These are phyloP conservation scores for Tretioscincus oriximinensis DNA, from an alignment of 2,113 vertebrate genomes.

Conservation along the genomic window DNA sequence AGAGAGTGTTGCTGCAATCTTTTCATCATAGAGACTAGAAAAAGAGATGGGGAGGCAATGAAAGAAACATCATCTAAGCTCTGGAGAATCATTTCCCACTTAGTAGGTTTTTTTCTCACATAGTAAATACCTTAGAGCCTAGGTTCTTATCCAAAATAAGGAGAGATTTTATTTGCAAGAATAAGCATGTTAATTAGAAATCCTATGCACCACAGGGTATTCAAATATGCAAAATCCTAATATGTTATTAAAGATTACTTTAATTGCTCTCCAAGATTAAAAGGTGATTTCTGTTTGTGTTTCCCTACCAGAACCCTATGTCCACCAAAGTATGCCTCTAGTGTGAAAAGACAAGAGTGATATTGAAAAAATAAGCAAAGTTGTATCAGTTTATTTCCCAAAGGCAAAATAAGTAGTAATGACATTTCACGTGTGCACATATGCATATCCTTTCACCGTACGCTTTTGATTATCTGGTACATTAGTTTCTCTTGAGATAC, in stretches of 20 bases:
- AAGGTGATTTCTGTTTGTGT: conserved; percentile 43
- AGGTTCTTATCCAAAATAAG: conserved; percentile 40
- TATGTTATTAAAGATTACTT: conserved; percentile 10
- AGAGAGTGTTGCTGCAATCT: neutral
- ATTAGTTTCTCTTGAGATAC: conserved; percentile 59
- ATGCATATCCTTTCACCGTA: conserved; percentile 54
- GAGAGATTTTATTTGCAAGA: neutral
- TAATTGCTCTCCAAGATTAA: conserved; percentile 41
- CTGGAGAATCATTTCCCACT: neutral
- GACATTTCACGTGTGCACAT: conserved; percentile 31
- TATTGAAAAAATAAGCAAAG: conserved; percentile 55
- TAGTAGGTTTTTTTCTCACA: neutral
- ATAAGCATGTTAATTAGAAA: conserved; percentile 4
- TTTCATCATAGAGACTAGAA: neutral
- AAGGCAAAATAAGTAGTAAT: conserved; percentile 63
- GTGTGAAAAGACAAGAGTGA: conserved; percentile 56
- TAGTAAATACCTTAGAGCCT: conserved; percentile 27
- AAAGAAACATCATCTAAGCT: neutral
- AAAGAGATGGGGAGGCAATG: neutral
- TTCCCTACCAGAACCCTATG: conserved; percentile 64
- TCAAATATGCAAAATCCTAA: conserved; percentile 10
- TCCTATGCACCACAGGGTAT: conserved; percentile 2
- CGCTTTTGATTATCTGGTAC: conserved; percentile 63
- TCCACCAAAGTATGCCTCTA: conserved; percentile 68
- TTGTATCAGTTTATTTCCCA: conserved; percentile 59